phyloP scores from a whole-genome alignment of 1,140 invertebrate species.

The Drosophila micromelanica region DNA sequence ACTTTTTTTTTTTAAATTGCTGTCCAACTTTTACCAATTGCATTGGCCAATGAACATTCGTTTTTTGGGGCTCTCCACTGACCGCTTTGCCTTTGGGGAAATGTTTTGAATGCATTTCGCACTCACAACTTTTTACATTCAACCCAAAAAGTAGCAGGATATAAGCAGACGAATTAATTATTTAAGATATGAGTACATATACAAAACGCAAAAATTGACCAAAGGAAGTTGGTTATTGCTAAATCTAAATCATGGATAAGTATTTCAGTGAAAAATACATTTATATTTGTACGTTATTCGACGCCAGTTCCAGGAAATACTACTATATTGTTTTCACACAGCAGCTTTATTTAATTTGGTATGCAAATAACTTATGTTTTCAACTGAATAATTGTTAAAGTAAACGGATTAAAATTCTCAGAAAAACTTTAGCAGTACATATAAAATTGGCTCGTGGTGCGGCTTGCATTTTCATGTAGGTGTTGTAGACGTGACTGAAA shows the following conservation, averaged over 20 bases:
- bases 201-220: no score
- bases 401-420: background rate
- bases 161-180: background rate
- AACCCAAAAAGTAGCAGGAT: slow-evolving; percentile 6
- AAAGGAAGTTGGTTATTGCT: background rate
- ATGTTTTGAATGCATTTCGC: slow-evolving; percentile 62
- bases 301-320: no score
- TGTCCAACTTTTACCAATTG: slow-evolving; percentile 65
- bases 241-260: no score
- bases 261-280: no score
- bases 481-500: slow-evolving; percentile 26
- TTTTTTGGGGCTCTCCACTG: slow-evolving; percentile 4
- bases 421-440: background rate
- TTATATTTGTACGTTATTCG: no score
- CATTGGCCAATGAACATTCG: slow-evolving; percentile 55
- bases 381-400: background rate
- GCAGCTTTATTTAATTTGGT: background rate
- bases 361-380: background rate
- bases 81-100: slow-evolving; percentile 19
- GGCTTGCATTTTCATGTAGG: slow-evolving; percentile 30
- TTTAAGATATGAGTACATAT: background rate
- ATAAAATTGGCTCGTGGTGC: background rate
- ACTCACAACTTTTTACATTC: slow-evolving; percentile 66
- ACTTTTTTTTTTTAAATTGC: slow-evolving; percentile 46
- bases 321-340: no score